Conservation (phyloP, 2,113 vertebrate genomes). For the Mobula birostris region DNA sequence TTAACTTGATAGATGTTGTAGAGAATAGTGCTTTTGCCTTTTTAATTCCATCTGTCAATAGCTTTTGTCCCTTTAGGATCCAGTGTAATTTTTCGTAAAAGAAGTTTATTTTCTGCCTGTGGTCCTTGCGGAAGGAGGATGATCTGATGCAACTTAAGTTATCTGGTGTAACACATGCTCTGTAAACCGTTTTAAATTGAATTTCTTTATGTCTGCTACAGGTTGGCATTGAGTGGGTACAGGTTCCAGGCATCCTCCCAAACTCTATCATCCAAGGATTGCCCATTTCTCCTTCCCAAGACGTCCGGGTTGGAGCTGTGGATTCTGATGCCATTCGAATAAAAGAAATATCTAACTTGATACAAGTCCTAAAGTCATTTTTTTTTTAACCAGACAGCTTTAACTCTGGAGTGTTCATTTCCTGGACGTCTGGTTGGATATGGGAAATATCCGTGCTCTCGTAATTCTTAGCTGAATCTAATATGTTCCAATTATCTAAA, state of each 20-base stretch:
- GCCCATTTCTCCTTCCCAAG: conserved; percentile 20
- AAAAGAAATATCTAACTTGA: conserved; percentile 8
- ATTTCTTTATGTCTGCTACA: conserved; percentile 36
- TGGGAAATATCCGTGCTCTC: neutral
- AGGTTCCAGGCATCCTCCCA: conserved; percentile 13
- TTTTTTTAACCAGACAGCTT: neutral
- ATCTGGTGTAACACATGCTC: neutral
- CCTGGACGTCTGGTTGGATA: neutral
- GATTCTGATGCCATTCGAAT: neutral
- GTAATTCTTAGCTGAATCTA: neutral
- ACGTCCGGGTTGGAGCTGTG: conserved; percentile 14
- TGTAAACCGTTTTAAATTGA: conserved; percentile 26
- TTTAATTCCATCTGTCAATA: neutral
- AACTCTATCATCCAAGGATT: conserved; percentile 25
- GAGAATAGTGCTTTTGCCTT: neutral
- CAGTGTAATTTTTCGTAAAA: neutral
- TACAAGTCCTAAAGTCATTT: conserved; percentile 15
- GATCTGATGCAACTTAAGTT: neutral
- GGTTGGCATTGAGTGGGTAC: conserved; percentile 33
- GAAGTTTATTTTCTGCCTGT: neutral
- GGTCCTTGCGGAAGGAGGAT: neutral
- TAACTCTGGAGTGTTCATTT: neutral
- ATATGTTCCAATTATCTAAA: neutral
- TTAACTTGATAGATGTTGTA: neutral
- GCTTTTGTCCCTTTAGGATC: neutral